A percentile compares a stretch with the other conserved stretches of the same genome.
phyloP scores from a whole-genome alignment of 2,797 vertebrate genomes.

The Pseudochirops cupreus region DNA sequence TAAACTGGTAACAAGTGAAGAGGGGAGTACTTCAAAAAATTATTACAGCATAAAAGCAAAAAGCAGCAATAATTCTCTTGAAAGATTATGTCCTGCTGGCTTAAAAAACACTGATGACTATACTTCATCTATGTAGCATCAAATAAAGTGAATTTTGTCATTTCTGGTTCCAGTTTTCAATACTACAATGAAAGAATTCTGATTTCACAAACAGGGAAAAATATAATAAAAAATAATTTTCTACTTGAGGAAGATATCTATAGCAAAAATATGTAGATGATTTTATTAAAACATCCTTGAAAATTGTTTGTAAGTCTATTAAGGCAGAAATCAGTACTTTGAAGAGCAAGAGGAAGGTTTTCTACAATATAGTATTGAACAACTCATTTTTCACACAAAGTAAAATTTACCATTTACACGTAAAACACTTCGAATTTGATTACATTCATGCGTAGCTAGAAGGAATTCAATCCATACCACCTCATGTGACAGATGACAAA shows the following conservation, averaged over 20 bases:
- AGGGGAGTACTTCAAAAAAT: background rate
- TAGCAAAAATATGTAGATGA: background rate
- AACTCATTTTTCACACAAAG: background rate
- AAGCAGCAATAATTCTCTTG: background rate
- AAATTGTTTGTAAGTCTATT: background rate
- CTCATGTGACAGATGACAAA: background rate
- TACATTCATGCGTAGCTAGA: background rate
- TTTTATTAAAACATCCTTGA: background rate
- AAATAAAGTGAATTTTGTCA: background rate
- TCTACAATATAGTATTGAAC: background rate
- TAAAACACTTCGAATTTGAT: background rate
- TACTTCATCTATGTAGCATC: background rate
- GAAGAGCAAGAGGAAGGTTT: background rate
- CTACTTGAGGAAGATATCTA: background rate
- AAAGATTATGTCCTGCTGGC: background rate
- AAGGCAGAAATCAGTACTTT: background rate
- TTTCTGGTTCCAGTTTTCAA: background rate
- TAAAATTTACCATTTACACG: background rate
- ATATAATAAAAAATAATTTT: background rate
- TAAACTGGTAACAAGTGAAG: background rate
- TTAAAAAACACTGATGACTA: background rate
- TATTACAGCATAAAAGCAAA: background rate
- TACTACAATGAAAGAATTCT: background rate
- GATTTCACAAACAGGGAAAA: background rate
- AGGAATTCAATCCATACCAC: background rate